Evolutionary conservation across 2,113 vertebrate species (phyloP).

Genomic region (Theristicus caerulescens): DNA sequence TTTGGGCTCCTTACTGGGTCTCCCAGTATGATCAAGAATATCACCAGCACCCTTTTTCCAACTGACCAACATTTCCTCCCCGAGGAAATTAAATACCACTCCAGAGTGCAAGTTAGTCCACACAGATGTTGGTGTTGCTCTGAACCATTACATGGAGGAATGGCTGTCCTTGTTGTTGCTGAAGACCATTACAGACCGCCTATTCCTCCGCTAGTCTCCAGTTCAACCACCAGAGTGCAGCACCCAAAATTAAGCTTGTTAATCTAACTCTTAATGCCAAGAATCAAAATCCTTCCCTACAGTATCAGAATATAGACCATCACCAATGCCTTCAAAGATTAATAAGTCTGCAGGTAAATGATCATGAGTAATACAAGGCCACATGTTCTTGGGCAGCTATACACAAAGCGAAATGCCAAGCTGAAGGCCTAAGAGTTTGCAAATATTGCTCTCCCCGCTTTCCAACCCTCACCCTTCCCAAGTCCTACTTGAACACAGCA

Average conservation of each 20-base stretch:
- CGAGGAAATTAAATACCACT: neutral
- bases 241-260: neutral
- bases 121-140: rapidly evolving
- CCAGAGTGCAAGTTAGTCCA: neutral
- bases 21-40: neutral
- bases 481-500: neutral
- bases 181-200: neutral
- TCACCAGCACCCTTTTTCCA: neutral
- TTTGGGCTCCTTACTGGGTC: neutral
- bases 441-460: neutral
- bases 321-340: neutral
- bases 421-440: neutral
- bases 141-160: rapidly evolving
- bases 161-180: neutral
- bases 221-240: neutral
- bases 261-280: neutral
- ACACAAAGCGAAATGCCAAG: rapidly evolving
- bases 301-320: neutral
- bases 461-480: neutral
- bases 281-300: neutral
- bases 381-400: neutral
- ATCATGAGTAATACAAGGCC: neutral
- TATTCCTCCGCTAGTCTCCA: neutral
- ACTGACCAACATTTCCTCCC: rapidly evolving
- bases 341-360: neutral